Percentiles rank a stretch among this genome's conserved stretches.
These are phyloP conservation scores for Poecilobothrus nobilitatus DNA, from an alignment of 2,888 invertebrate genomes.

Conservation along the genomic window DNA sequence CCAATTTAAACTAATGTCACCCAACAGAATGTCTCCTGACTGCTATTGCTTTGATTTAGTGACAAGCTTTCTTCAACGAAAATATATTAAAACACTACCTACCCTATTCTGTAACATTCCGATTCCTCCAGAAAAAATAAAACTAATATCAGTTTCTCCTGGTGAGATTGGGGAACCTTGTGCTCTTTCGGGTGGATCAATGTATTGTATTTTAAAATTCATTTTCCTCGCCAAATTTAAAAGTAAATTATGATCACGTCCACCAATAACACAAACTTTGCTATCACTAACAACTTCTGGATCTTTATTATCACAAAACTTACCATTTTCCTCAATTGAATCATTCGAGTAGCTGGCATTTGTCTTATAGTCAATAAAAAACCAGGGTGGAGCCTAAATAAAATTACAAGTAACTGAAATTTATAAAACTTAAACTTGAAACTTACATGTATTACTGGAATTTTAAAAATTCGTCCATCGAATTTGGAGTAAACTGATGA, in stretches of 20 bases:
- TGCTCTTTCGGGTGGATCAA: slow-evolving; percentile 64
- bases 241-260: slow-evolving; percentile 62
- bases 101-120: slow-evolving; percentile 63
- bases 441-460: slow-evolving; percentile 65
- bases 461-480: slow-evolving; percentile 53
- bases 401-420: background rate
- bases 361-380: slow-evolving; percentile 59
- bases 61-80: background rate
- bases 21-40: slow-evolving; percentile 65
- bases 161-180: slow-evolving; percentile 52
- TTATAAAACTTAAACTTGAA: background rate
- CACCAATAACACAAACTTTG: slow-evolving; percentile 52
- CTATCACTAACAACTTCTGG: slow-evolving; percentile 19
- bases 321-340: background rate
- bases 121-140: slow-evolving; percentile 62
- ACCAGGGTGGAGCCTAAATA: slow-evolving; percentile 62
- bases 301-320: background rate
- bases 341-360: slow-evolving; percentile 28
- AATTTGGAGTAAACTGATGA: slow-evolving; percentile 58
- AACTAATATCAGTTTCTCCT: slow-evolving; percentile 26
- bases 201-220: slow-evolving; percentile 63
- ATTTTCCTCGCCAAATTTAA: slow-evolving; percentile 55
- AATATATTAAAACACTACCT: background rate
- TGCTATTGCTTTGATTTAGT: slow-evolving; percentile 29
- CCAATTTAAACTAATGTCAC: slow-evolving; percentile 65